Evolutionary conservation across 2,113 vertebrate species (phyloP), one percentile per base, ranked within the genome.

Genomic region (Lophotis ruficrista): DNA sequence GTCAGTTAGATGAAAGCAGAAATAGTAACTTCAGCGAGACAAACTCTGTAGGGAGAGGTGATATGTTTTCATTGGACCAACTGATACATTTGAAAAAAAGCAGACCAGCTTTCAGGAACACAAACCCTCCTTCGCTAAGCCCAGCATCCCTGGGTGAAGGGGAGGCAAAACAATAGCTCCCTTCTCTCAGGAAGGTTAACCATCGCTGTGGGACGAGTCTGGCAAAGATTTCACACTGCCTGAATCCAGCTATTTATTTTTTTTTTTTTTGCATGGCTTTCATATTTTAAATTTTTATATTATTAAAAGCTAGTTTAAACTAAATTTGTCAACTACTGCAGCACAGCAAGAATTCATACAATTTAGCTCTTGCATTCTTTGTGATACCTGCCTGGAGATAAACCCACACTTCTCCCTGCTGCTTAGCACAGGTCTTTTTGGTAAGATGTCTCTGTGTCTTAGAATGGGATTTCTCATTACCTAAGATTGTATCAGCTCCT

Each of bases 171-270:
- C 65, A 95, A 73, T 7, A 83, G 66, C 47, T 90, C 58, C 66
- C 71, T 96, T 95, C 82, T 95, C 71, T 91, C 37, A 22, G 38
- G 84, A 88, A 94, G 70, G 75, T 82, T 83, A 85, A 79, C 25
- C 22, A 50, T 18, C 2, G 3, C 70, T 64, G 61, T 35, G 41
- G 58, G 89, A 91, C 2, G 12, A 50, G 21, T 6, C 72, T 57
- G 73, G 70, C 70, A 82, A 64, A 41, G 45, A 50, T 19, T 27
- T 87, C 30, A 66, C 3, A 50, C 48, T 22, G 8, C 41, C 41
- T 73, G 61, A 89, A 93, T 57, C 19, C 61, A 87, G 61, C 3
- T 35, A 1, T 5, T 38, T 65, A 7, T 23, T 62, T 54, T 28
- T 65, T 22, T 62, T 54, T 28, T 65, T 43, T 70, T 68, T 43